Conservation (phyloP, 2,797 vertebrate genomes). For the Malurus leucopterus region DNA sequence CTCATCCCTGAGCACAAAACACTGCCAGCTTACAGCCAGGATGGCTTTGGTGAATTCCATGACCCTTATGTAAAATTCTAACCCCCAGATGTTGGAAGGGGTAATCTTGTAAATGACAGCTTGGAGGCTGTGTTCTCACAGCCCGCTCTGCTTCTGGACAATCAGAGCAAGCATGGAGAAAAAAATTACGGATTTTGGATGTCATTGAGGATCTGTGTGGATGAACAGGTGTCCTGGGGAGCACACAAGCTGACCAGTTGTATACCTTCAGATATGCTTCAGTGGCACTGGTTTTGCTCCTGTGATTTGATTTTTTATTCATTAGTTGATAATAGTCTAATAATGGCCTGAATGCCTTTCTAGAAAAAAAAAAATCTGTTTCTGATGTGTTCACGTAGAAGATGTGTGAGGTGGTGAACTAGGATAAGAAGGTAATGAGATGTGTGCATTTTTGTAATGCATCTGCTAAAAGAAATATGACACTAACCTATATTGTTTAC, state of each 20-base stretch:
- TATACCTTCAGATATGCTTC: not conserved
- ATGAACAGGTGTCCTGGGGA: not conserved
- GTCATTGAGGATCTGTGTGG: not conserved
- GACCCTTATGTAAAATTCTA: not conserved
- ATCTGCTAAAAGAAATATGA: not conserved
- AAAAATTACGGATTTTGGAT: not conserved
- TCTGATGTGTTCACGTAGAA: not conserved
- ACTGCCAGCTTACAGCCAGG: not conserved
- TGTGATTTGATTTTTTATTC: not conserved
- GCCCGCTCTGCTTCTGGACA: not conserved
- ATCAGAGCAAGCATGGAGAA: not conserved
- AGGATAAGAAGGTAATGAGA: not conserved
- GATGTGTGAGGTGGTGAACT: not conserved
- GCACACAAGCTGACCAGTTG: not conserved
- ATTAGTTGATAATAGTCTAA: not conserved
- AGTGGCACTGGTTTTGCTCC: fast-evolving
- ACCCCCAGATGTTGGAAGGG: not conserved
- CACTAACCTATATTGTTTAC: not conserved
- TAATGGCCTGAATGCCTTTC: not conserved
- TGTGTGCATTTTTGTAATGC: not conserved
- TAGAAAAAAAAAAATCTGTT: not conserved
- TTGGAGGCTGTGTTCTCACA: not conserved
- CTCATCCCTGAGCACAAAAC: not conserved
- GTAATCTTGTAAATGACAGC: not conserved
- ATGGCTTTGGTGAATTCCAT: not conserved